Evolutionary conservation across 2,797 vertebrate genomes (phyloP).

Genomic region (Clarias laeviceps): DNA sequence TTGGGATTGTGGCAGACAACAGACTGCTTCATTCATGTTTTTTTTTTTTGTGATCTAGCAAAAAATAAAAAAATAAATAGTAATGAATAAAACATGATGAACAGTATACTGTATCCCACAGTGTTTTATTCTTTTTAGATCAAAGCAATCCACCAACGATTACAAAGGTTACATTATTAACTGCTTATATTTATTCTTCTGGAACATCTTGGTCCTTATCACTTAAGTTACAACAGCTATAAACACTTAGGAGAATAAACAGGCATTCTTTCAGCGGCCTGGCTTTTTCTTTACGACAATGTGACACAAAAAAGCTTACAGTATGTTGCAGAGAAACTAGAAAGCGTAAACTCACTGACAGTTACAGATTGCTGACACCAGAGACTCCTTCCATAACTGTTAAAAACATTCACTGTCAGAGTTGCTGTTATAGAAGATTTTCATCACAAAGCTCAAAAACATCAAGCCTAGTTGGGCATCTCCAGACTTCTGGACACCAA

Average conservation of each 20-base stretch:
- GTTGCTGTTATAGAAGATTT: neutral
- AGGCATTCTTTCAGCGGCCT: neutral
- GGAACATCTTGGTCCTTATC: neutral
- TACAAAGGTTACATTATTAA: neutral
- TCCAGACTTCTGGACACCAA: neutral
- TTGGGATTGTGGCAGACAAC: neutral
- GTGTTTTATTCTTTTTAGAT: neutral
- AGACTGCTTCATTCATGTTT: conserved; percentile 9
- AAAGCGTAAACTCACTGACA: neutral
- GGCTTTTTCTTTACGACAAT: neutral
- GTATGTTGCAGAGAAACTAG: neutral
- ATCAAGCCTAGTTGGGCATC: neutral
- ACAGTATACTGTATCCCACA: too few relatives aligned
- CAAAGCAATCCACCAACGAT: neutral
- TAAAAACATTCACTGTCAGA: neutral
- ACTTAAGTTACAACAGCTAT: neutral
- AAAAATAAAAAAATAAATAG: too few relatives aligned
- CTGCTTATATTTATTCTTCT: neutral
- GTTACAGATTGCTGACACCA: neutral
- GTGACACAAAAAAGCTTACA: neutral
- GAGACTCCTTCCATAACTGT: neutral
- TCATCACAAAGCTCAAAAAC: neutral
- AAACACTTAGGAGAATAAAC: neutral
- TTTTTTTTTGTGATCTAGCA: neutral
- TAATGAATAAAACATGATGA: neutral